Base-by-base conservation (phyloP, 2,888 invertebrate species). In the Callimorpha dominula region DNA sequence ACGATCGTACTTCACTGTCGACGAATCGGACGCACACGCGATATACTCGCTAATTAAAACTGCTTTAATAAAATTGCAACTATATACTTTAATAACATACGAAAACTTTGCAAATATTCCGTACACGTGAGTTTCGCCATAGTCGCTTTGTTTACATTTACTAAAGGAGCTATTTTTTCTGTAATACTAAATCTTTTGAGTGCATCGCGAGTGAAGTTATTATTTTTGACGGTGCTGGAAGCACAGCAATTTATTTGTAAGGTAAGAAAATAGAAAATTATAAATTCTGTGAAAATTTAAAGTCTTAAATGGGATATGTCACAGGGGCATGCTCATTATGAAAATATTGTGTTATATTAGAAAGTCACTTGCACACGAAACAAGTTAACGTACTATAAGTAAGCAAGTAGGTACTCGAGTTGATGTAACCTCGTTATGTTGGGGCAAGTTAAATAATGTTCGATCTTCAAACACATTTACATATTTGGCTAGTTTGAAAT, bases 341-440 rank as follows among this genome's bases (percentile, higher is more conserved):
- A 85, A 86, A 84, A 87, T 86, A 86, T 83, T 86, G 85, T 90
- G 92, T 90, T 91, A 90, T 92, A 93, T 94, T 94, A 94, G 94
- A 94, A 94, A 94, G 94, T 94, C 87, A 91, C 90, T 91, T 92
- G 91, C 91, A 92, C 93, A 91, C 90, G 88, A 90, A 92, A 93
- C 92, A 91, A 94, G 94, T 93, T 93, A 88, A 92, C 91, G 90
- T 90, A 85, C 87, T 89, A 88, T 86, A 90, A 90, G 91, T 91
- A 88, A 89, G 89, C 88, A 86, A 89, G 89, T 90, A 90, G 87
- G 89, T 90, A 91, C 89, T 91, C 86, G 86, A 91, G 92, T 92
- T 92, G 93, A 92, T 91, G 93, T 93, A 92, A 92, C 93, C 91
- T 91, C 90, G 89, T 91, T 91, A 90, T 88, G 89, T 88, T 91